A percentile compares a stretch with the other conserved stretches of the same genome.
These are phyloP conservation scores for Asobara japonica DNA, from an alignment of 1,140 invertebrate species.

Conservation along the genomic window DNA sequence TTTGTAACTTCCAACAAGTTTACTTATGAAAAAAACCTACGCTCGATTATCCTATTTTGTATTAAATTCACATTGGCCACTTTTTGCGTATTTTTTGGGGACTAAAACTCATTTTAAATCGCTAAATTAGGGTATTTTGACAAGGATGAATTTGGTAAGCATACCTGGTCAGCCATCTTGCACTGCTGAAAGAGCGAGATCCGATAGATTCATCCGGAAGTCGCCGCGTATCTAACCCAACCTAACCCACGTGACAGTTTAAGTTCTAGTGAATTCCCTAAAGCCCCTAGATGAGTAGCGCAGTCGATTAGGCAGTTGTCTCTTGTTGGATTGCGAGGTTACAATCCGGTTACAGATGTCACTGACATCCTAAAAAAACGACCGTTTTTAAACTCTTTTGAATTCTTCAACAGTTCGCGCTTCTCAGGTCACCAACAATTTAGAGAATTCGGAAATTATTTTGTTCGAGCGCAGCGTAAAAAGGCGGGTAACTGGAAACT, in stretches of 20 bases:
- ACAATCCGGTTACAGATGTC: neutral
- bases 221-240: too few relatives aligned
- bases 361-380: too few relatives aligned
- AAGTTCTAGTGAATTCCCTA: neutral
- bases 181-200: slow-evolving; percentile 43
- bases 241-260: too few relatives aligned
- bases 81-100: neutral
- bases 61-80: neutral
- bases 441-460: too few relatives aligned
- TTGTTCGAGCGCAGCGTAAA: too few relatives aligned
- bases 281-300: neutral
- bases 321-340: neutral
- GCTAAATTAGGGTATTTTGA: slow-evolving; percentile 27
- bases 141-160: slow-evolving; percentile 18
- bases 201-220: slow-evolving; percentile 35
- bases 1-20: neutral
- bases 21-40: neutral
- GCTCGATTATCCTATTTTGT: neutral
- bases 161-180: slow-evolving; percentile 60
- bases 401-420: too few relatives aligned
- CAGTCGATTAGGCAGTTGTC: neutral
- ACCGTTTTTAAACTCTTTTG: too few relatives aligned
- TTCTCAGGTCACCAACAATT: too few relatives aligned
- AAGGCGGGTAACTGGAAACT: too few relatives aligned
- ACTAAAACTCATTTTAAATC: neutral